Percentiles rank a stretch among this genome's conserved stretches.
These are phyloP conservation scores for Meloidogyne exigua DNA, from an alignment of 1,140 invertebrate genomes.

Conservation along the genomic window DNA sequence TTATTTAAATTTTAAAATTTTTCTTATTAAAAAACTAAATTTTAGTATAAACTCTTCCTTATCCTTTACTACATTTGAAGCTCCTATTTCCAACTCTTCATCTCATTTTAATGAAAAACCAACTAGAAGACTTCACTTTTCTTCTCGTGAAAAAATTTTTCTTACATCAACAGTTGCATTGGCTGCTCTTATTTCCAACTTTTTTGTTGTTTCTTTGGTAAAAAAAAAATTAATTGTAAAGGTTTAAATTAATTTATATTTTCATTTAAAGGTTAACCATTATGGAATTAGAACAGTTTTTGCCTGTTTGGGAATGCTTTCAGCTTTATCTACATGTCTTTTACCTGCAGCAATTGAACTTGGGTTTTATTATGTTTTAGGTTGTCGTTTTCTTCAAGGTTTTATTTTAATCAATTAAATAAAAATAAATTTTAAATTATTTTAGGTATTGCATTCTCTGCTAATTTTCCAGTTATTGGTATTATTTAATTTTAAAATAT, in stretches of 20 bases:
- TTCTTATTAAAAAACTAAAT: neutral
- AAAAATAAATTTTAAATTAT: neutral
- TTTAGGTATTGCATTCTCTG: conserved; percentile 51
- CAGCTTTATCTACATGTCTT: conserved; percentile 39
- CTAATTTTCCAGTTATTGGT: conserved; percentile 59
- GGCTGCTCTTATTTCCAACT: conserved; percentile 47
- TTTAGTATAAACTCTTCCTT: neutral
- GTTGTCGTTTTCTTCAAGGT: conserved; percentile 48
- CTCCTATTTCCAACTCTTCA: neutral
- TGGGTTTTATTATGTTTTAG: conserved; percentile 51
- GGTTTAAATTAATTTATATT: too few species aligned
- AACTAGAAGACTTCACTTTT: conserved; percentile 30
- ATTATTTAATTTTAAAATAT: neutral
- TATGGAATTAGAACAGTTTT: conserved; percentile 50
- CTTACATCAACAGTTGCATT: conserved; percentile 49
- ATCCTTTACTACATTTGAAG: neutral
- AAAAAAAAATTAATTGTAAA: too few species aligned
- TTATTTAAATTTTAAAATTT: too few species aligned
- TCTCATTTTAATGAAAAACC: too few species aligned
- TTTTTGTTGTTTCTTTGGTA: conserved; percentile 45
- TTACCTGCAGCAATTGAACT: conserved; percentile 41
- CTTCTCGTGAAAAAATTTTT: conserved; percentile 31
- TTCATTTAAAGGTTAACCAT: conserved; percentile 44
- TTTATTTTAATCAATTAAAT: too few species aligned
- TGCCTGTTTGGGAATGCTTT: conserved; percentile 40